phyloP scores from a whole-genome alignment of 2,797 vertebrate species.

The Alosa sapidissima region DNA sequence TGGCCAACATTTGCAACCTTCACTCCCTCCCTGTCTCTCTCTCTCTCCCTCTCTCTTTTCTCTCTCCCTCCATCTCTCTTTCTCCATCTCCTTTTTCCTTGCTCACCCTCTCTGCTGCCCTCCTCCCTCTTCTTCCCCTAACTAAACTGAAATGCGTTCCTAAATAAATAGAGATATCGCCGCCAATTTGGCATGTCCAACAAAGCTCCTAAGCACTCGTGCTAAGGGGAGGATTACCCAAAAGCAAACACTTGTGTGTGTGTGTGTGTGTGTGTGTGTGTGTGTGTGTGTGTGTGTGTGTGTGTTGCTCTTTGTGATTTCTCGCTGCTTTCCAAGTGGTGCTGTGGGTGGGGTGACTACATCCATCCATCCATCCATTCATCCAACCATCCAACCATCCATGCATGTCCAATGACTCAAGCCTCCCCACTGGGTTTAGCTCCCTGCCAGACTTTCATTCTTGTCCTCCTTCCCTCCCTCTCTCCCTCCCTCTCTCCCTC shows the following conservation, averaged over 20 bases:
- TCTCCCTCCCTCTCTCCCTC: conserved; percentile 28
- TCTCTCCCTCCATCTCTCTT: not conserved
- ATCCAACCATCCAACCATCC: not conserved
- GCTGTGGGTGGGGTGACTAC: not conserved
- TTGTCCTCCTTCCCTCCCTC: conserved; percentile 44
- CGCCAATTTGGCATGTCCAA: conserved; percentile 72
- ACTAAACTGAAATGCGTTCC: conserved; percentile 69
- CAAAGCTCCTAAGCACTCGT: conserved; percentile 70
- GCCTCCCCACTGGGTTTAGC: conserved; percentile 63
- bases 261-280: conserved; percentile 27
- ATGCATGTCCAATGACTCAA: conserved; percentile 62
- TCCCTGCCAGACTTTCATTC: conserved; percentile 56
- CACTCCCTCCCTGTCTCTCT: not conserved
- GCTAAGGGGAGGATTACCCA: conserved; percentile 69
- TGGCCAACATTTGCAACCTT: not conserved
- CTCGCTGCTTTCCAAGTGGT: not conserved
- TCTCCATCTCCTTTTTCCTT: not conserved
- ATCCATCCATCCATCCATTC: not conserved
- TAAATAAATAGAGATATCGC: conserved; percentile 73
- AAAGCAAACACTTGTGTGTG: conserved; percentile 63
- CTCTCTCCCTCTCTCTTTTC: not conserved
- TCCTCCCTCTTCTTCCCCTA: conserved; percentile 34
- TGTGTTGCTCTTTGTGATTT: not conserved
- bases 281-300: conserved; percentile 28
- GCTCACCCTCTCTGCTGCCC: not conserved